A percentile compares a stretch with the other conserved stretches of the same genome.
These are phyloP conservation scores for Fratercula arctica DNA, from an alignment of 2,797 vertebrate species.

Conservation along the genomic window DNA sequence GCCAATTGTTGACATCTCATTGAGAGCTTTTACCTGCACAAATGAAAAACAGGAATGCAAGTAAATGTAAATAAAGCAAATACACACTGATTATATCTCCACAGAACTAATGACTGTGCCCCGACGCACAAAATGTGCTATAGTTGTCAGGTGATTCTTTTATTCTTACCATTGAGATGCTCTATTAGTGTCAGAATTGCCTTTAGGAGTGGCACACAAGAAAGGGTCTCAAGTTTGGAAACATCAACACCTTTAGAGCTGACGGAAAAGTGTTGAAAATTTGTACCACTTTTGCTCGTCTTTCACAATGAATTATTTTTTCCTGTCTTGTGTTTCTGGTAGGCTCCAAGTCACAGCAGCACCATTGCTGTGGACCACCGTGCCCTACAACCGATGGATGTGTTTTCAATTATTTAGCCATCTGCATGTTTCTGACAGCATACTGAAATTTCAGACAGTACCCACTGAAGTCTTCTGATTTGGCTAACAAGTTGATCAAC, in stretches of 20 bases:
- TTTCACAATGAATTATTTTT: not conserved
- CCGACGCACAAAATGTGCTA: not conserved
- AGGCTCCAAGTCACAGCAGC: not conserved
- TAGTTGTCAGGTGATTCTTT: constrained; percentile 4
- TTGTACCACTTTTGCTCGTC: not conserved
- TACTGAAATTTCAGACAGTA: not conserved
- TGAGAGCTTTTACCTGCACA: constrained; percentile 87
- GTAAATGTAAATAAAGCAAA: not conserved
- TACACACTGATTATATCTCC: not conserved
- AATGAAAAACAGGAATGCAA: not conserved
- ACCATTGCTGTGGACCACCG: not conserved
- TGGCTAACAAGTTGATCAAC: not conserved
- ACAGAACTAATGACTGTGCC: constrained; percentile 9
- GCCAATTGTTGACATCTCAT: constrained; percentile 90
- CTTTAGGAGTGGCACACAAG: not conserved
- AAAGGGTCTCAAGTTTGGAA: not conserved
- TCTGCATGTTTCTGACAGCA: not conserved
- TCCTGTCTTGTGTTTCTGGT: not conserved
- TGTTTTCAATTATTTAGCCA: not conserved
- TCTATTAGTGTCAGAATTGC: not conserved
- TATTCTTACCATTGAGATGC: not conserved
- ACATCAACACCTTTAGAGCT: not conserved
- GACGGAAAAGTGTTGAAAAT: not conserved
- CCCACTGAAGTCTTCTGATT: not conserved
- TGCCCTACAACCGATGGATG: not conserved